Evolutionary conservation across 2,888 invertebrate genomes (phyloP).

Genomic region (Melitaea athalia): DNA sequence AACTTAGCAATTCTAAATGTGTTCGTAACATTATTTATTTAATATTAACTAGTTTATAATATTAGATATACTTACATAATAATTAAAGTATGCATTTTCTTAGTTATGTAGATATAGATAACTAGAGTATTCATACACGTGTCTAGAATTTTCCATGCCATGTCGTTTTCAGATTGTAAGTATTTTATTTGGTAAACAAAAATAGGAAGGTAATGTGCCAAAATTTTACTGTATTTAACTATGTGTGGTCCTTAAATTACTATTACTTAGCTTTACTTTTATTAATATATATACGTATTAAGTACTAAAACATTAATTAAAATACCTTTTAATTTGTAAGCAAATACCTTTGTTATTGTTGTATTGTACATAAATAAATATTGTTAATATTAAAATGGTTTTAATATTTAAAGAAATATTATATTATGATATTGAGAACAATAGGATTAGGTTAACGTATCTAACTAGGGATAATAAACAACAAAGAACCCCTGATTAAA

Average conservation of each 20-base stretch:
- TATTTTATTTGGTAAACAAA: slow-evolving; percentile 2
- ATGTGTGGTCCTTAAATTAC: neutral
- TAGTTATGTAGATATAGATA: slow-evolving; percentile 29
- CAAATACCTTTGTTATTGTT: slow-evolving; percentile 6
- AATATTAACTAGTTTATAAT: neutral
- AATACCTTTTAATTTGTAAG: neutral
- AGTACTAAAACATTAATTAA: neutral
- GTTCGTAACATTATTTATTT: neutral
- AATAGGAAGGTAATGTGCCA: neutral
- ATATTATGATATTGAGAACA: too few species aligned
- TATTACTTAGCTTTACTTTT: too few species aligned
- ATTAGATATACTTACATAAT: neutral
- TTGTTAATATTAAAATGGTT: neutral
- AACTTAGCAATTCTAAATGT: neutral
- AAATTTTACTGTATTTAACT: neutral
- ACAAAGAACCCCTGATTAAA: neutral
- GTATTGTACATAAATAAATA: neutral
- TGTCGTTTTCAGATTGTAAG: neutral
- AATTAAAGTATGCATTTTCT: slow-evolving; percentile 25
- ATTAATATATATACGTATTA: neutral
- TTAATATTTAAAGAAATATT: neutral
- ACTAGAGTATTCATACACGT: neutral
- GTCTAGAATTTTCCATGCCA: neutral
- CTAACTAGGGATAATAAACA: neutral
- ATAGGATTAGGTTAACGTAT: neutral